Evolutionary conservation across 2,888 invertebrate species (phyloP), one percentile per base, ranked within the genome.

Genomic region (Micoletzkya japonica): DNA sequence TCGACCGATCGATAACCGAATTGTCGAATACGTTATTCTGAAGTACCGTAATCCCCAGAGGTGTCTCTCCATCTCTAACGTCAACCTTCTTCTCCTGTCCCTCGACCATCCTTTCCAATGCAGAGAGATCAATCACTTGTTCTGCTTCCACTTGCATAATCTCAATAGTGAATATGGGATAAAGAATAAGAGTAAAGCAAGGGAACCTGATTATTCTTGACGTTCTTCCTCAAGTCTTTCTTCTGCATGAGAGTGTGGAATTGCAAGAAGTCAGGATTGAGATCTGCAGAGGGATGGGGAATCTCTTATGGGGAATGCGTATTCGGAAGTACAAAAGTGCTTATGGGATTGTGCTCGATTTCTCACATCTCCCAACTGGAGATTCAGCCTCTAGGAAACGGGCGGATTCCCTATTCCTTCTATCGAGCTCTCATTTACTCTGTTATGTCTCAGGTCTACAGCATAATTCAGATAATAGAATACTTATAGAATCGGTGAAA

Each of bases 211-310:
- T 66, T 66, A 37, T 66, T 66, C 36, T 54, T 66, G 17, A 37
- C 20, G 2, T 52, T 52, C 28, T 54, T 66, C 54, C 54, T 66
- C 17, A 63, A 14, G 24, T 66, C 54, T 58, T 68, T 68, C 30
- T 50, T 34, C 32, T 34, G 58, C 68, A 68, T 68, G 10, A 68
- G 58, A n/a, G 68, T 68, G 68, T 68, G 57, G 17, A 68, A 58
- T 34, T 68, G 68, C 2, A 68, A 58, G 17, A 68, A 68, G 26
- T 68, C 57, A 1, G 68, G 68, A 24, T 66, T 66, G 30, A 66
- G 54, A 34, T 52, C 64, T 66, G 54, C 4, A 66, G 54, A 3
- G 28, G 39, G n/a, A n/a, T n/a, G n/a, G n/a, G n/a, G n/a, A n/a
- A n/a, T n/a, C n/a, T n/a, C n/a, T n/a, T n/a, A n/a, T n/a, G n/a